phyloP scores from a whole-genome alignment of 2,797 vertebrate genomes.

The Trematomus bernacchii region DNA sequence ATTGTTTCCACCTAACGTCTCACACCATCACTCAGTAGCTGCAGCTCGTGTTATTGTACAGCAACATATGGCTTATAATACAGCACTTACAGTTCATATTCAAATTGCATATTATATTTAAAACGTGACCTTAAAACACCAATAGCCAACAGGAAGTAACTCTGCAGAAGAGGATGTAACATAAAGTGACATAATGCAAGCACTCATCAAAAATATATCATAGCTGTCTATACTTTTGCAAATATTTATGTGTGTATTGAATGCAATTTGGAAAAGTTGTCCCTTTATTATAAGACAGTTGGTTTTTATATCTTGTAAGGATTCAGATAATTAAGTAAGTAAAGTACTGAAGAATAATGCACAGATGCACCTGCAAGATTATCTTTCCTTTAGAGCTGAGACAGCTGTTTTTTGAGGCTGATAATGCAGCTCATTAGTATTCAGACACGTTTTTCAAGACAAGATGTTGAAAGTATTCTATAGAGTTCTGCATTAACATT shows the following conservation, averaged over 20 bases:
- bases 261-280: background rate
- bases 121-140: constrained; percentile 1
- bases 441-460: background rate
- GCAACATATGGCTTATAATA: background rate
- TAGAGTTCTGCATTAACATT: too few relatives aligned
- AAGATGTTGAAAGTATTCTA: too few relatives aligned
- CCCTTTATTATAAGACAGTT: background rate
- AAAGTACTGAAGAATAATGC: background rate
- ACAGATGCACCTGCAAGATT: background rate
- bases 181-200: background rate
- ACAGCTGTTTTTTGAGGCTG: background rate
- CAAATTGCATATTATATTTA: background rate
- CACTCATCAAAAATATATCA: background rate
- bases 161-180: constrained; percentile 29
- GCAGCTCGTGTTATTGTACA: background rate
- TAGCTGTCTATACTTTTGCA: background rate
- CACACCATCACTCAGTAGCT: background rate
- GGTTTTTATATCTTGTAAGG: background rate
- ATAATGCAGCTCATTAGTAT: background rate
- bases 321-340: background rate
- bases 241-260: background rate
- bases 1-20: constrained; percentile 22
- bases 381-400: background rate
- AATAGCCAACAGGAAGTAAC: constrained; percentile 24
- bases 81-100: background rate